phyloP scores from a whole-genome alignment of 1,140 invertebrate genomes.

The Saxidomus purpurata region DNA sequence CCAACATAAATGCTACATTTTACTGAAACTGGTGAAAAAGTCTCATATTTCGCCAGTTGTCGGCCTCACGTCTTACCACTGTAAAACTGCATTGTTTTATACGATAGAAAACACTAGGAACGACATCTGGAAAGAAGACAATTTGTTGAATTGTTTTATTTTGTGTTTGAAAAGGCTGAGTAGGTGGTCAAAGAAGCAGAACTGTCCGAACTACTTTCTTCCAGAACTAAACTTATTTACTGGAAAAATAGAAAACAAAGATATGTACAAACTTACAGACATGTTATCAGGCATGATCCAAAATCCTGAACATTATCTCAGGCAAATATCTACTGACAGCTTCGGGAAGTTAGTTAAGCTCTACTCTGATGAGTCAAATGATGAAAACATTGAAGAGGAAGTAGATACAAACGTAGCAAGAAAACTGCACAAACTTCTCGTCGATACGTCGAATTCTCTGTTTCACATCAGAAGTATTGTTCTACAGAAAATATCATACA shows the following conservation, averaged over 20 bases:
- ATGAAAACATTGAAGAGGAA: conserved; percentile 4
- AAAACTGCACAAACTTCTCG: not conserved
- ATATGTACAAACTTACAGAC: not conserved
- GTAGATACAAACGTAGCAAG: not conserved
- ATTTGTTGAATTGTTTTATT: conserved; percentile 27
- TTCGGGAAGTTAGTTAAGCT: not conserved
- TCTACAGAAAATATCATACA: conserved; percentile 5
- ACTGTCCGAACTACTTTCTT: conserved; percentile 47
- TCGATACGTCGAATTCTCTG: not conserved
- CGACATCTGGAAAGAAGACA: not conserved
- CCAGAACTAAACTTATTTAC: conserved; percentile 35
- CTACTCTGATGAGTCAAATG: not conserved
- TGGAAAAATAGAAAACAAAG: not conserved
- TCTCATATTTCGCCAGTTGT: conserved; percentile 1
- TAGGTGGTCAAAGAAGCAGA: not conserved
- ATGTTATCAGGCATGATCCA: conserved; percentile 3
- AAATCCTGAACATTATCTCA: not conserved
- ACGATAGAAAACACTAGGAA: not conserved
- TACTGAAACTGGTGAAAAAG: conserved; percentile 46
- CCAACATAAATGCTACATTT: conserved; percentile 48
- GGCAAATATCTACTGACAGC: conserved; percentile 2
- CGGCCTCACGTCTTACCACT: conserved; percentile 22
- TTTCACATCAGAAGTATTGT: not conserved
- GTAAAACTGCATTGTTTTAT: conserved; percentile 36
- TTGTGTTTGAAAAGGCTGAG: conserved; percentile 1